A percentile compares a stretch with the other conserved stretches of the same genome.
Conservation (phyloP, 2,888 invertebrate species). For the Standfussiana lucernea region DNA sequence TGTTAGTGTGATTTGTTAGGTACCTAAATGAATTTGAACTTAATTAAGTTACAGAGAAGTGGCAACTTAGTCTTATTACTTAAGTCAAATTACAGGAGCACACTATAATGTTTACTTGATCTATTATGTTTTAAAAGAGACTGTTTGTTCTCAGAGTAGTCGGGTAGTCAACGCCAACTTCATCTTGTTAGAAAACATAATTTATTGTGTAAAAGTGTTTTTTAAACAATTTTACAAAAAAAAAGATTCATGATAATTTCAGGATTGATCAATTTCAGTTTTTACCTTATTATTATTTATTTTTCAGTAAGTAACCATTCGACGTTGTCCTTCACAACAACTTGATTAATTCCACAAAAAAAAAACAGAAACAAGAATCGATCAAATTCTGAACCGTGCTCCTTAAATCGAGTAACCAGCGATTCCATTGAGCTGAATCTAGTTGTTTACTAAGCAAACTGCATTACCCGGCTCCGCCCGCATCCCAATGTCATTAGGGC, state of each 20-base stretch:
- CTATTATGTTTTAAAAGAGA: not conserved
- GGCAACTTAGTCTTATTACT: no score
- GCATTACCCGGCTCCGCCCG: constrained; percentile 50
- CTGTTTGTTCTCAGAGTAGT: not conserved
- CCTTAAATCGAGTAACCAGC: constrained; percentile 1
- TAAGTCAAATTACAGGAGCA: not conserved
- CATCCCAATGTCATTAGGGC: constrained; percentile 55
- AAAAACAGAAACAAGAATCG: not conserved
- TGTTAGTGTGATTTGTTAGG: not conserved
- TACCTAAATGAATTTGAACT: not conserved
- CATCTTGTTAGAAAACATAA: not conserved
- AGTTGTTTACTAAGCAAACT: constrained; percentile 58
- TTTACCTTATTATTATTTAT: no score
- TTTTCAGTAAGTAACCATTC: not conserved
- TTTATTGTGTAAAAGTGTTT: not conserved
- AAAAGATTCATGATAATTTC: not conserved
- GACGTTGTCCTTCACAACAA: not conserved
- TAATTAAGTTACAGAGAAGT: not conserved
- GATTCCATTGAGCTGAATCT: constrained; percentile 11
- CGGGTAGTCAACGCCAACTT: not conserved
- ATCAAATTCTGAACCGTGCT: not conserved
- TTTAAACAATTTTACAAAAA: not conserved
- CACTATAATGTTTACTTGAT: not conserved
- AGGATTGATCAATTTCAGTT: not conserved
- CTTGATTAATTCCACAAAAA: not conserved